These are phyloP conservation scores for Numida meleagris DNA, from an alignment of 2,113 vertebrate genomes.

Conservation along the genomic window DNA sequence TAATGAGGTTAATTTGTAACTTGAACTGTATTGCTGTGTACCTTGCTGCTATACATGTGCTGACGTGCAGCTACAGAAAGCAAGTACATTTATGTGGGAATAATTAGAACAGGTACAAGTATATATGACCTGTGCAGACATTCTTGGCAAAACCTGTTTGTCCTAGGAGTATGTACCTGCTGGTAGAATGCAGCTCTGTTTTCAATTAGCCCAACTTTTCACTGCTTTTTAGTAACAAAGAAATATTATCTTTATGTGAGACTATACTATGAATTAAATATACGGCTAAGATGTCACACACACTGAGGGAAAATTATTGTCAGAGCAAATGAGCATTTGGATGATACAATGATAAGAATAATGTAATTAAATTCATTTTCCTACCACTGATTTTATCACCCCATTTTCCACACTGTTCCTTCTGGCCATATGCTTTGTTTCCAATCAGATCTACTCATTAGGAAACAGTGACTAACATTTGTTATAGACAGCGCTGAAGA, in stretches of 20 bases:
- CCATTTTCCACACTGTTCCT: constrained; percentile 29
- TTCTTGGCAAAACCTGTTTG: neutral
- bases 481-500: neutral
- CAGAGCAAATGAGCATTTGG: constrained; percentile 49
- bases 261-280: neutral
- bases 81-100: neutral
- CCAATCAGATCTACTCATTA: constrained; percentile 28
- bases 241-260: neutral
- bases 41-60: neutral
- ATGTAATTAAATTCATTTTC: constrained; percentile 58
- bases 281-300: neutral
- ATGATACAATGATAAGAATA: constrained; percentile 51
- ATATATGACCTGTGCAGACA: neutral
- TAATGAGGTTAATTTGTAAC: constrained; percentile 11
- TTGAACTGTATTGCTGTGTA: neutral
- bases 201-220: constrained; percentile 31
- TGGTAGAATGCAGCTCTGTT: neutral
- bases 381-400: constrained; percentile 46
- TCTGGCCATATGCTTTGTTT: constrained; percentile 64
- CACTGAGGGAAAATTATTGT: constrained; percentile 2
- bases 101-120: neutral
- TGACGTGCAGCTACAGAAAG: neutral
- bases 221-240: constrained; percentile 20
- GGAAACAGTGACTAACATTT: neutral
- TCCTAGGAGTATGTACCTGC: neutral